Conservation (phyloP, 2,888 invertebrate species). For the Philonicus albiceps region DNA sequence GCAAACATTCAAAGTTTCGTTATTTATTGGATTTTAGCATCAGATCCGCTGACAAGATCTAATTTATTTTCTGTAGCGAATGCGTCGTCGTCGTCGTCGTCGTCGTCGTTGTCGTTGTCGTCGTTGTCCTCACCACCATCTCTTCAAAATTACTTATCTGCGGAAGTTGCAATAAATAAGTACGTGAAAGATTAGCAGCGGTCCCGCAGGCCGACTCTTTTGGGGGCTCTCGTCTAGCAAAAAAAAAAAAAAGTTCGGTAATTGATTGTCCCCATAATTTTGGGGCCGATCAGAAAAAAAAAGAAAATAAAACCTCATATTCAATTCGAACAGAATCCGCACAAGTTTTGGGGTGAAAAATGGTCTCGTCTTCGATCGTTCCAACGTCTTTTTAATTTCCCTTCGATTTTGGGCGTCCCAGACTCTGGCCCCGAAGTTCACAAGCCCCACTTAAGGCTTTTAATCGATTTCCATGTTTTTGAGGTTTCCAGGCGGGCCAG, state of each 20-base stretch:
- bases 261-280: neutral
- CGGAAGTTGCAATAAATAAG: neutral
- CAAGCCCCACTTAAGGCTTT: neutral
- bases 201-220: neutral
- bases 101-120: no score
- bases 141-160: neutral
- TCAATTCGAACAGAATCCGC: neutral
- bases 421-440: neutral
- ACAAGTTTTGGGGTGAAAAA: neutral
- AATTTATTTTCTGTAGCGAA: neutral
- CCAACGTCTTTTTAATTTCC: neutral
- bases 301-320: neutral
- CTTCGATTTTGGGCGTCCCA: neutral
- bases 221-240: neutral
- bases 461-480: constrained; percentile 19
- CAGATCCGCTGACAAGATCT: neutral
- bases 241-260: neutral
- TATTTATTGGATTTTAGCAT: neutral
- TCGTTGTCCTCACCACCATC: no score
- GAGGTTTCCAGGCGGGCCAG: neutral
- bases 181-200: neutral
- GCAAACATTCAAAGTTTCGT: neutral
- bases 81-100: no score
- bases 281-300: neutral
- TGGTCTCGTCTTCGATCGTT: neutral